These are phyloP conservation scores for Lycaon pictus DNA, from an alignment of 2,113 vertebrate species.

Conservation along the genomic window DNA sequence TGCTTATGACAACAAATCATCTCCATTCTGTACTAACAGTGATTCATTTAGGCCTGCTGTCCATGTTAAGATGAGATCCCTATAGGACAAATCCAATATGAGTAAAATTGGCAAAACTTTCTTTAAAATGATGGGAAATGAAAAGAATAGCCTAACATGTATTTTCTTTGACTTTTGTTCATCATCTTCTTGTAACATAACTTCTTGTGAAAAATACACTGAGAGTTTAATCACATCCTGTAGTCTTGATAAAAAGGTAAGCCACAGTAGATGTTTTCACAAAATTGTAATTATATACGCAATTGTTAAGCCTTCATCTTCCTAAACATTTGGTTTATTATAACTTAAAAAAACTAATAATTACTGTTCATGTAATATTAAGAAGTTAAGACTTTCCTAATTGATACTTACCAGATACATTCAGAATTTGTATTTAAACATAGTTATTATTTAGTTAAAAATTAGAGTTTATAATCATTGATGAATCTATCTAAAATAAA, in stretches of 20 bases:
- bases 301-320: not conserved
- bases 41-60: not conserved
- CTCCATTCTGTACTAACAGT: not conserved
- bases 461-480: not conserved
- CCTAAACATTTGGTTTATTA: not conserved
- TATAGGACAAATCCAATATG: not conserved
- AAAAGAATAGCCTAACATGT: not conserved
- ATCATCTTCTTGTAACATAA: not conserved
- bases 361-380: not conserved
- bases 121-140: not conserved
- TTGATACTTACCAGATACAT: not conserved
- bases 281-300: not conserved
- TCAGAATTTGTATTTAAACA: not conserved
- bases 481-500: constrained; percentile 1
- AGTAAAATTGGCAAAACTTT: not conserved
- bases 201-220: not conserved
- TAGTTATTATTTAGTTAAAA: not conserved
- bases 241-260: not conserved
- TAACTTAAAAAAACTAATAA: not conserved
- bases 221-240: not conserved
- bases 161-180: constrained; percentile 5
- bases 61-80: not conserved
- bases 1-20: constrained; percentile 25
- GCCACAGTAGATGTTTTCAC: not conserved
- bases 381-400: not conserved